Evolutionary conservation across 2,113 vertebrate genomes (phyloP), one percentile per base, ranked within the genome.

Genomic region (Lontra canadensis): DNA sequence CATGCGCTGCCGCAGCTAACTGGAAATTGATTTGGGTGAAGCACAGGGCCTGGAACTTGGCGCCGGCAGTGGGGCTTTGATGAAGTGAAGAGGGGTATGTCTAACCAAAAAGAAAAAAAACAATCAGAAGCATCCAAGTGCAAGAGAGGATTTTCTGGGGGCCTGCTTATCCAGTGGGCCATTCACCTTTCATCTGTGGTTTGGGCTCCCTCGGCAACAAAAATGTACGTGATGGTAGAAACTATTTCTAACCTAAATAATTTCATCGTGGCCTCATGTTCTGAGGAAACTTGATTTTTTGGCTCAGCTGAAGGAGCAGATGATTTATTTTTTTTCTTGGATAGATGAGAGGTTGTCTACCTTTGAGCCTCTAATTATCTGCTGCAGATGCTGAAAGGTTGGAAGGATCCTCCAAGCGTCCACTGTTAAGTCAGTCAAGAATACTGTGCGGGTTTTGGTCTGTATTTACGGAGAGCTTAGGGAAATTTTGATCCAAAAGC

Each of bases 351-450:
- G 12, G 2, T 95, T 4, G 12, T 97, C 85, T 97, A 97, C 47
- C 34, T 94, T 98, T 98, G 96, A 91, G 97, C 82, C 31, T 97
- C 91, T 97, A 95, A 97, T 98, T 96, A 90, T 98, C 83, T 97
- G 92, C 83, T 96, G 47, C 87, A 96, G 95, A 96, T 61, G 98
- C 97, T 97, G 82, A 88, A 76, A 71, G 82, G 74, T 97, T 97
- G 92, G 97, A 97, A 82, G 96, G 85, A 90, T 93, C 94, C 55
- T 94, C 61, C 76, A 97, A 96, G 42, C 88, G 26, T 96, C 95
- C 69, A 80, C 93, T 98, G 94, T 84, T 98, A 97, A 98, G 88
- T 96, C 94, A 80, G 87, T 98, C 94, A 98, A 31, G 73, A 93
- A 81, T 97, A 80, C 78, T 74, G 26, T 69, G n/a, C 69, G 55